Base-by-base conservation (phyloP, 2,113 vertebrate species). In the Lota lota region DNA sequence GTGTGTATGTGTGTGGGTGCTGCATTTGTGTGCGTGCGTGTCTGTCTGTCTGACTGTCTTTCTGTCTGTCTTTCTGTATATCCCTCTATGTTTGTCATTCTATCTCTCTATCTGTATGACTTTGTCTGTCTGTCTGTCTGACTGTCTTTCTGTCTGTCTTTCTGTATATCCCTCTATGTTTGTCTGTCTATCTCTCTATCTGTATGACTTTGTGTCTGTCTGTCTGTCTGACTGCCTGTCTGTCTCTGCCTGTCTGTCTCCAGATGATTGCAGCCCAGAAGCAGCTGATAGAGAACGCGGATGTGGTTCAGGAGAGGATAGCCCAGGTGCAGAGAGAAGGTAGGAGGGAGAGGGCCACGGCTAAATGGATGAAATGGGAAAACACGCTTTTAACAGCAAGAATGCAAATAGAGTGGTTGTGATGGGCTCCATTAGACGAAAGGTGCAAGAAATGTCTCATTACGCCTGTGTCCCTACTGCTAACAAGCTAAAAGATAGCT, bases 191-290 rank as follows among this genome's bases (percentile, higher is more conserved):
- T 33, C 28, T 6, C 28, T 33, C 28, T 33, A 5, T 33, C 28
- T 33, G 28, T 4, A 4, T 33, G 28, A 33, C 28, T 33, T 33
- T 33, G 28, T 33, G 28, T 33, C 28, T 33, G 28, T 33, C 28
- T 24, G 24, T 24, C 24, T 33, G 28, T 64, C n/a, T 53, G 12
- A 63, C 51, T 33, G 28, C 4, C 51, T 69, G 18, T 82, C 68
- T 20, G 66, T 73, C 67, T 62, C 51, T 69, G 18, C 82, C 68
- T 20, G 66, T 73, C 67, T 62, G 20, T n/a, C 66, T 70, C 89
- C 71, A 99, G 97, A 96, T 99, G 94, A 95, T 98, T 76, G 90
- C 94, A 17, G 94, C 96, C 68, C 95, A 95, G 91, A 96, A 90
- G 56, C 89, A 94, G 87, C 92, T 99, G 80, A 95, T 97, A 12